Conservation (phyloP, 2,888 invertebrate genomes). For the Temnothorax ravouxi region DNA sequence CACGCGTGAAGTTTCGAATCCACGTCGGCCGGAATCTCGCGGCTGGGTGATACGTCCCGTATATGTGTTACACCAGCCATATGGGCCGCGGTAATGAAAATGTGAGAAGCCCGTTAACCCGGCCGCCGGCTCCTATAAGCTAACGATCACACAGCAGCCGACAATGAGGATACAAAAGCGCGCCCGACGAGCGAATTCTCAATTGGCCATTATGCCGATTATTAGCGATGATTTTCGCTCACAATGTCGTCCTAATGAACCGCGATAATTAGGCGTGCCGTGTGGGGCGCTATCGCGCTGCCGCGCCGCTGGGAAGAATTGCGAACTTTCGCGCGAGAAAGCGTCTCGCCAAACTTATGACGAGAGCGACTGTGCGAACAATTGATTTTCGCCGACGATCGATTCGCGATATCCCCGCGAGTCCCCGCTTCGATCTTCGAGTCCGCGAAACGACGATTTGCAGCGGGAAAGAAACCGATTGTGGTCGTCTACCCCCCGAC, state of each 20-base stretch:
- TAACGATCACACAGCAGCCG: slow-evolving; percentile 14
- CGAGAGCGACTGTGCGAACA: neutral
- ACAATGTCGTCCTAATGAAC: slow-evolving; percentile 54
- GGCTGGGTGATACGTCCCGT: neutral
- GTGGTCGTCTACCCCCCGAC: too few relatives aligned
- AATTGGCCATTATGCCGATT: slow-evolving; percentile 54
- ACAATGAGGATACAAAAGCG: slow-evolving; percentile 50
- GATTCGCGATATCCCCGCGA: neutral
- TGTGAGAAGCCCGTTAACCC: slow-evolving; percentile 37
- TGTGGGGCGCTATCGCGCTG: neutral
- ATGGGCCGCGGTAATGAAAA: slow-evolving; percentile 17
- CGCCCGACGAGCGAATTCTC: slow-evolving; percentile 35
- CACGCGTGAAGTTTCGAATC: slow-evolving; percentile 1
- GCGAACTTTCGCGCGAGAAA: slow-evolving; percentile 54
- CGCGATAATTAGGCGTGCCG: slow-evolving; percentile 48
- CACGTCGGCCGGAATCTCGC: neutral
- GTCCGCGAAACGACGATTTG: neutral
- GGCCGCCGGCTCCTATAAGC: slow-evolving; percentile 17
- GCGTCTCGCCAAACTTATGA: neutral
- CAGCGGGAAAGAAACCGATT: too few relatives aligned
- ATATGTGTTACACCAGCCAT: neutral
- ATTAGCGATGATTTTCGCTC: slow-evolving; percentile 55
- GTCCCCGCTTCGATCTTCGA: neutral
- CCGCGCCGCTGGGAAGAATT: slow-evolving; percentile 41
- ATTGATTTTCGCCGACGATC: slow-evolving; percentile 23